These are phyloP conservation scores for Nansenia antarctica DNA, from an alignment of 2,113 vertebrate genomes.

Conservation along the genomic window DNA sequence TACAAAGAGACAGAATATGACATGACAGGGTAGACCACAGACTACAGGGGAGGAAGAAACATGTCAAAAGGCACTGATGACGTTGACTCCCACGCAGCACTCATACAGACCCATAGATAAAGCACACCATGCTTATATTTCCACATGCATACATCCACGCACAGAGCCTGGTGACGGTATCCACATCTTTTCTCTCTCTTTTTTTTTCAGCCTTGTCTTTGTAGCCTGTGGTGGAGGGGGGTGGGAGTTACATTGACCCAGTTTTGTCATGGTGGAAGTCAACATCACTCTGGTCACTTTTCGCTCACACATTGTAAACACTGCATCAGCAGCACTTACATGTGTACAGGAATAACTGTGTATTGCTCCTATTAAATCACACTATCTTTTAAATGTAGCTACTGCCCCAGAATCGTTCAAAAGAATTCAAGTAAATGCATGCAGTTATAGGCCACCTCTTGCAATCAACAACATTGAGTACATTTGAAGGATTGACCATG, in stretches of 20 bases:
- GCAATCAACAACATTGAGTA: not conserved
- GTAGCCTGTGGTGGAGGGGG: constrained; percentile 72
- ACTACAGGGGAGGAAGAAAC: constrained; percentile 38
- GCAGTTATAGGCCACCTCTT: not conserved
- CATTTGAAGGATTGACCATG: not conserved
- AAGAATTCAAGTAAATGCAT: constrained; percentile 4
- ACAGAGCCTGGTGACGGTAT: constrained; percentile 63
- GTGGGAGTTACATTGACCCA: constrained; percentile 78
- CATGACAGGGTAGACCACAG: constrained; percentile 46
- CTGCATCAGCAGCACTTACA: constrained; percentile 18
- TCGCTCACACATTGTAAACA: constrained; percentile 62
- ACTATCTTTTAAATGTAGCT: no score
- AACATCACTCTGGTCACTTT: constrained; percentile 75
- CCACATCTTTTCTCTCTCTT: constrained; percentile 67
- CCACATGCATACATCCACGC: constrained; percentile 67
- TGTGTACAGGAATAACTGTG: not conserved
- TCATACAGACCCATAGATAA: constrained; percentile 64
- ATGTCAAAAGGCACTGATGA: constrained; percentile 45
- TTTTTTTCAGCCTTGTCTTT: constrained; percentile 65
- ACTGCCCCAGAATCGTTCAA: not conserved
- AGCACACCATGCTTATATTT: constrained; percentile 59
- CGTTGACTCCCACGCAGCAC: constrained; percentile 52
- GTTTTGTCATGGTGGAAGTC: constrained; percentile 77
- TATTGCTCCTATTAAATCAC: constrained; percentile 5
- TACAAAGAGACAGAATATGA: constrained; percentile 46